A percentile compares a stretch with the other conserved stretches of the same genome.
phyloP scores from a whole-genome alignment of 2,113 vertebrate species.

The Eudyptes chrysolophus region DNA sequence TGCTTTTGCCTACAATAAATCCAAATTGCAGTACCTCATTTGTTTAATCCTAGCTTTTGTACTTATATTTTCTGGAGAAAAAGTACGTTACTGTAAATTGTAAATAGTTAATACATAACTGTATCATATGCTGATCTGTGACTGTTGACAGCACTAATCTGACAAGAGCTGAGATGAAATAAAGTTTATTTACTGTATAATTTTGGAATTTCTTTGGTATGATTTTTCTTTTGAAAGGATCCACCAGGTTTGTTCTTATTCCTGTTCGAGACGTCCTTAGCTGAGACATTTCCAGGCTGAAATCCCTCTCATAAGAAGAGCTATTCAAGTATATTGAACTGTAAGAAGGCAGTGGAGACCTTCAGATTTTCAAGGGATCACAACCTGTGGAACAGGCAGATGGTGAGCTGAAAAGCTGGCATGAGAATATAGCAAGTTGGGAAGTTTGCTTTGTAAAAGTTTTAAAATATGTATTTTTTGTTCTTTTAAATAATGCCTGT shows the following conservation, averaged over 20 bases:
- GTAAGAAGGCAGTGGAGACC: neutral
- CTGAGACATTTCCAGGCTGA: neutral
- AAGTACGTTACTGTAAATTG: constrained; percentile 88
- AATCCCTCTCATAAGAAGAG: neutral
- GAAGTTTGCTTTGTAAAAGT: neutral
- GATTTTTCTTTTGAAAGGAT: neutral
- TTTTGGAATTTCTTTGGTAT: constrained; percentile 11
- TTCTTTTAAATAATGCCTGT: neutral
- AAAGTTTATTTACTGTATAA: constrained; percentile 91
- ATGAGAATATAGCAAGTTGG: neutral
- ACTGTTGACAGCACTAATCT: constrained; percentile 83
- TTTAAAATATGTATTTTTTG: neutral
- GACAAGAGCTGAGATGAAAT: constrained; percentile 83
- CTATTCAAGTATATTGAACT: neutral
- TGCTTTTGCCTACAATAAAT: constrained; percentile 76
- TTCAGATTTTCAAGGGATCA: neutral
- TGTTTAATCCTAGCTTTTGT: constrained; percentile 87
- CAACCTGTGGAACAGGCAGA: neutral
- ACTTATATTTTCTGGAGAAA: constrained; percentile 86
- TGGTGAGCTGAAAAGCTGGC: neutral
- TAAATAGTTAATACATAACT: constrained; percentile 83
- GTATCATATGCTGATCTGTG: constrained; percentile 81
- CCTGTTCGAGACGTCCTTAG: neutral
- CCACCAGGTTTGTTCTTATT: neutral
- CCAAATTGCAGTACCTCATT: constrained; percentile 79